phyloP scores from a whole-genome alignment of 2,113 vertebrate species.

The Isichthys henryi region DNA sequence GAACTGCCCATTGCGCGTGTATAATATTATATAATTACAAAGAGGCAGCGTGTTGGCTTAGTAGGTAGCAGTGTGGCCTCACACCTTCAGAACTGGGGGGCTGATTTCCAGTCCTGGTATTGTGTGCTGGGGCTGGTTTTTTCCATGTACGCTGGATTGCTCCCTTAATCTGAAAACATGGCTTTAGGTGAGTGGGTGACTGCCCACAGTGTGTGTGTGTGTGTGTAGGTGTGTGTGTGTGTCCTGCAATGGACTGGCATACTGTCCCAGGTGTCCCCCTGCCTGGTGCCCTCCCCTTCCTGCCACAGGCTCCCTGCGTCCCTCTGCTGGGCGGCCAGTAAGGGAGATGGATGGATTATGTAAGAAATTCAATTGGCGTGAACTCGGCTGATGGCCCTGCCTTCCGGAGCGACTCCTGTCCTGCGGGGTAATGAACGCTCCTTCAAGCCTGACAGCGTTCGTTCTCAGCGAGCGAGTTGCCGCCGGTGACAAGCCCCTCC shows the following conservation, averaged over 20 bases:
- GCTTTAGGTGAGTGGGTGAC: not conserved
- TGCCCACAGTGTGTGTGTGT: not conserved
- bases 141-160: not conserved
- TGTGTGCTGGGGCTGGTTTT: not conserved
- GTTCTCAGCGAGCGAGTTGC: not conserved
- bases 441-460: not conserved
- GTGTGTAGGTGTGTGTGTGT: not conserved
- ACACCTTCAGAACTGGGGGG: not conserved
- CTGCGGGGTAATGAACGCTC: not conserved
- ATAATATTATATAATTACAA: not conserved
- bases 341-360: not conserved
- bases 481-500: not conserved
- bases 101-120: not conserved
- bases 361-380: not conserved
- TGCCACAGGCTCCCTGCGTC: not conserved
- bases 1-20: not conserved
- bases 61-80: not conserved
- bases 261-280: not conserved
- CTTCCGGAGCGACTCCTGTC: not conserved
- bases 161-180: not conserved
- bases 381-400: not conserved
- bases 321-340: not conserved
- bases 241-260: not conserved
- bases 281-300: not conserved
- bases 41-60: not conserved